A percentile compares a stretch with the other conserved stretches of the same genome.
These are phyloP conservation scores for Odontomyia ornata DNA, from an alignment of 2,888 invertebrate genomes.

Conservation along the genomic window DNA sequence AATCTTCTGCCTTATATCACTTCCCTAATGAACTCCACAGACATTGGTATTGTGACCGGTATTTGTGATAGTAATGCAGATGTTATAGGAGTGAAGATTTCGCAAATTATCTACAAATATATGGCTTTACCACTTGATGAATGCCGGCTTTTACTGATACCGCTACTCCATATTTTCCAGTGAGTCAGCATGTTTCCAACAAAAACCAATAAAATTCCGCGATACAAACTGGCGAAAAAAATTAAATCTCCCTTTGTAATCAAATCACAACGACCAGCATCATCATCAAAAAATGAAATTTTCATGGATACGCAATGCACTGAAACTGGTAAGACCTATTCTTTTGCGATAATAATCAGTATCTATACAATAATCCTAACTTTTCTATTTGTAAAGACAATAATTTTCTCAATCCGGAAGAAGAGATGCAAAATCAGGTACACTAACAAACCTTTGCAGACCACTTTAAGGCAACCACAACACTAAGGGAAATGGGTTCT, in stretches of 20 bases:
- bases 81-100: background rate
- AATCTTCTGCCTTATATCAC: background rate
- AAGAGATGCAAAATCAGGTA: too few species aligned
- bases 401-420: too few species aligned
- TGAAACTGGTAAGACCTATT: too few species aligned
- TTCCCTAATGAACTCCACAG: slow-evolving; percentile 4
- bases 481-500: too few species aligned
- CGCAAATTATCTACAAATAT: background rate
- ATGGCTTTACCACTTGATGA: slow-evolving; percentile 4
- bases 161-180: slow-evolving; percentile 17
- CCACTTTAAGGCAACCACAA: too few species aligned
- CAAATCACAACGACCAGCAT: too few species aligned
- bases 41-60: background rate
- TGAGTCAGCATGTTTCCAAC: background rate
- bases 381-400: too few species aligned
- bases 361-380: too few species aligned
- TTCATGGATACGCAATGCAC: too few species aligned
- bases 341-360: too few species aligned
- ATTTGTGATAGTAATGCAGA: slow-evolving; percentile 1
- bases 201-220: background rate
- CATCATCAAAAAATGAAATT: too few species aligned
- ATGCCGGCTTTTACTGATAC: background rate
- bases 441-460: too few species aligned
- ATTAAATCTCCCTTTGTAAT: background rate
- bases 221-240: background rate